A percentile compares a stretch with the other conserved stretches of the same genome.
phyloP scores from a whole-genome alignment of 2,888 invertebrate species.

The Acleris laterana region DNA sequence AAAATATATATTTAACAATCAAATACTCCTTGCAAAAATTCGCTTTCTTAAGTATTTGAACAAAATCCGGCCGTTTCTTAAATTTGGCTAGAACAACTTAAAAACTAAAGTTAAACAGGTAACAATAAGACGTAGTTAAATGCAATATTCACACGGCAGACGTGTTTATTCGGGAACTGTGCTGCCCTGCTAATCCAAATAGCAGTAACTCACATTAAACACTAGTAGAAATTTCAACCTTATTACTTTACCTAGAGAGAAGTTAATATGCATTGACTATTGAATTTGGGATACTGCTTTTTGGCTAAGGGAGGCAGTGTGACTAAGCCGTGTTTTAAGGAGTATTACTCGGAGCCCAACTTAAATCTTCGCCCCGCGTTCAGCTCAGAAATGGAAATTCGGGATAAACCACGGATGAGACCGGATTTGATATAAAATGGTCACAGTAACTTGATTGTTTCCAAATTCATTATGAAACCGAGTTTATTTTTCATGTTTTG shows the following conservation, averaged over 20 bases:
- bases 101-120: neutral
- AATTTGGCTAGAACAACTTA: neutral
- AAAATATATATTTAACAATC: too few relatives aligned
- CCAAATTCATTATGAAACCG: slow-evolving; percentile 52
- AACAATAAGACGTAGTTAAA: slow-evolving; percentile 23
- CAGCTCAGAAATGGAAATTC: slow-evolving; percentile 65
- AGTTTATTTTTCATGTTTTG: slow-evolving; percentile 24
- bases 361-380: slow-evolving; percentile 57
- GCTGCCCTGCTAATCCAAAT: too few relatives aligned
- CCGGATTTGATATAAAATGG: slow-evolving; percentile 49
- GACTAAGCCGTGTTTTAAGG: slow-evolving; percentile 55
- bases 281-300: too few relatives aligned
- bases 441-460: slow-evolving; percentile 53
- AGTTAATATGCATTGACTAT: too few relatives aligned
- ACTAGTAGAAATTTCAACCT: too few relatives aligned
- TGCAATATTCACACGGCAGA: slow-evolving; percentile 46
- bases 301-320: slow-evolving; percentile 2
- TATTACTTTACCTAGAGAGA: too few relatives aligned
- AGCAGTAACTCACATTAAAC: too few relatives aligned
- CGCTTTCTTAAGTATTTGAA: too few relatives aligned
- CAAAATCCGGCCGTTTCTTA: too few relatives aligned
- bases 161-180: slow-evolving; percentile 45
- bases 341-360: slow-evolving; percentile 54
- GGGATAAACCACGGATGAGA: slow-evolving; percentile 60
- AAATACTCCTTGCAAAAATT: too few relatives aligned